phyloP scores from a whole-genome alignment of 2,888 invertebrate species.

The Fragum fragum region DNA sequence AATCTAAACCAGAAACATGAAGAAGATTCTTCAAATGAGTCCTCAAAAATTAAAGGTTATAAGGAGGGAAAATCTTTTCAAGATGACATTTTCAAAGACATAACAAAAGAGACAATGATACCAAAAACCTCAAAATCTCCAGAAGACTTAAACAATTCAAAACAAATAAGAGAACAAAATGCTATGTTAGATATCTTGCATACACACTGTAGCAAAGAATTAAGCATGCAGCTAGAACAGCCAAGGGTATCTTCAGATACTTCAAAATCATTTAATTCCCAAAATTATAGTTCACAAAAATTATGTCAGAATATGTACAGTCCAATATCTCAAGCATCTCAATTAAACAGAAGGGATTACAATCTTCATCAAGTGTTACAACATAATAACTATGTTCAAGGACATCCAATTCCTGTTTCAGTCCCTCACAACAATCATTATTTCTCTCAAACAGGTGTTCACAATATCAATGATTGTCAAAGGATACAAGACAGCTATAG shows the following conservation, averaged over 20 bases:
- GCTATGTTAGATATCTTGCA: too few species aligned
- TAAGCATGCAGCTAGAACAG: background rate
- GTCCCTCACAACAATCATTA: background rate
- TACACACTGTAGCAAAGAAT: too few species aligned
- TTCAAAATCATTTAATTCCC: background rate
- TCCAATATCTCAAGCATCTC: slow-evolving; percentile 33
- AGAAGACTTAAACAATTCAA: too few species aligned
- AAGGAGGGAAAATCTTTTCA: too few species aligned
- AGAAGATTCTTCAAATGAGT: too few species aligned
- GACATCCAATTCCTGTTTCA: background rate
- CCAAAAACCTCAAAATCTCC: too few species aligned
- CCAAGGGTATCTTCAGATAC: background rate
- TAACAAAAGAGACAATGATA: too few species aligned
- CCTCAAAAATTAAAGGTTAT: too few species aligned
- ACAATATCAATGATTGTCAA: background rate
- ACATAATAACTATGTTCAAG: background rate
- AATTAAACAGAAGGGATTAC: background rate
- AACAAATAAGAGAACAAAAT: too few species aligned
- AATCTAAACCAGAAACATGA: too few species aligned
- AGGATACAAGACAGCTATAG: background rate
- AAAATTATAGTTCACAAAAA: background rate
- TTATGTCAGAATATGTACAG: slow-evolving; percentile 5
- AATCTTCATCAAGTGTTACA: background rate
- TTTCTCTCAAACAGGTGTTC: background rate
- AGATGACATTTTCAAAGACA: too few species aligned